Conservation (phyloP, 2,888 invertebrate genomes). For the Phania funesta region DNA sequence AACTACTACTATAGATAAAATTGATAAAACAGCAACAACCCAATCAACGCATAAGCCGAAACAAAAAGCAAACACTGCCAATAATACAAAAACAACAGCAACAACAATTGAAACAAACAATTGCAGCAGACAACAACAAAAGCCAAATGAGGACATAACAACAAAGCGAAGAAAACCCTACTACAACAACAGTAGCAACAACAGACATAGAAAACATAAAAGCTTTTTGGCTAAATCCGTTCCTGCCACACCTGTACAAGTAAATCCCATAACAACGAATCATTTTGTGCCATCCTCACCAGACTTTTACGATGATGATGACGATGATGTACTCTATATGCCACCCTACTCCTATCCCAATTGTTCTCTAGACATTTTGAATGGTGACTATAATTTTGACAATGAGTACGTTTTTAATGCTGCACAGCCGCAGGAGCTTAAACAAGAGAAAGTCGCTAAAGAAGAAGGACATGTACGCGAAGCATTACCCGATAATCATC, state of each 20-base stretch:
- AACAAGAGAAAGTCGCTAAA: constrained; percentile 27
- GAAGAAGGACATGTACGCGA: constrained; percentile 43
- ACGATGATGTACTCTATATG: constrained; percentile 59
- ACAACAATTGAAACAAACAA: constrained; percentile 25
- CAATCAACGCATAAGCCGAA: constrained; percentile 42
- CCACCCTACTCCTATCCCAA: constrained; percentile 68
- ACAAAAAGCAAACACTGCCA: constrained; percentile 64
- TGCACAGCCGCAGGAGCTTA: constrained; percentile 20
- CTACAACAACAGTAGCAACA: constrained; percentile 43
- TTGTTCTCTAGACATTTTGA: constrained; percentile 66
- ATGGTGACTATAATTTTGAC: constrained; percentile 60
- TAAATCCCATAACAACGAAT: constrained; percentile 67
- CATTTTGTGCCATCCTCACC: constrained; percentile 68
- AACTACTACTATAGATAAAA: constrained; percentile 53
- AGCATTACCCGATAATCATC: constrained; percentile 43
- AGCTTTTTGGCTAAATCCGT: constrained; percentile 68
- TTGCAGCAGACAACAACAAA: constrained; percentile 34
- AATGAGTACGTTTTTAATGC: constrained; percentile 65
- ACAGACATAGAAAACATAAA: constrained; percentile 59
- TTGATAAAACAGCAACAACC: constrained; percentile 43
- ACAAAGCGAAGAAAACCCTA: constrained; percentile 39
- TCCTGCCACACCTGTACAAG: constrained; percentile 73
- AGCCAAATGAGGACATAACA: constrained; percentile 39
- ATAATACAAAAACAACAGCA: constrained; percentile 29
- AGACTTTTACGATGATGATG: constrained; percentile 59